Base-by-base conservation (phyloP, 2,113 vertebrate species). In the Carassius carassius region DNA sequence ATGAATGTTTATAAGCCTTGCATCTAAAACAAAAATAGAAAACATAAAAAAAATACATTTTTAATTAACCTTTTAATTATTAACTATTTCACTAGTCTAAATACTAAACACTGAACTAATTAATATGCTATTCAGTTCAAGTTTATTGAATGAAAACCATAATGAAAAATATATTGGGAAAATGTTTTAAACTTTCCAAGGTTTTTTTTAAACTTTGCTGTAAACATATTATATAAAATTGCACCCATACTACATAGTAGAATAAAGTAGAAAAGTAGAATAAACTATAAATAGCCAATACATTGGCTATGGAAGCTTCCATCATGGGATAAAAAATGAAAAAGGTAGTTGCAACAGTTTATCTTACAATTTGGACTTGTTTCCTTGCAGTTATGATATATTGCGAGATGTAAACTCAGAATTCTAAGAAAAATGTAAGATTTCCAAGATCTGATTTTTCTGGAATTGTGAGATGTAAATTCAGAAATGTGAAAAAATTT, bases 1-100 rank as follows among this genome's bases (percentile, higher is more conserved):
- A 54, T 41, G 67, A 78, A 82, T 60, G 37, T 51, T 78, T 51
- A 80, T 49, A 83, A 67, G 56, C 60, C 63, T 54, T 77, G 3
- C 32, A n/a, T 65, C 63, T 41, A 21, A 51, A 47, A 67, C 23
- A 73, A 29, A n/a, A 67, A 17, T 16, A 14, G 17, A 70, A 72
- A 12, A 5, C 54, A 19, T 32, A 8, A 19, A 32, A 13, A 6
- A 17, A 4, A 10, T 62, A 21, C n/a, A 23, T 6, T 10, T 35
- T 67, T 19, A 67, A 49, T 14, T 9, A 62, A n/a, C n/a, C n/a
- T n/a, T n/a, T 78, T 5, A 47, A 37, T 70, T 11, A 70, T 70
- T 11, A 21, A 41, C 9, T 11, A 70, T 70, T 41, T 17, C 9
- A 21, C 32, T 70, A 37, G 19, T 56, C 32, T 60, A 16, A 60